Evolutionary conservation across 2,888 invertebrate species (phyloP).

Genomic region (Sialis lutaria): DNA sequence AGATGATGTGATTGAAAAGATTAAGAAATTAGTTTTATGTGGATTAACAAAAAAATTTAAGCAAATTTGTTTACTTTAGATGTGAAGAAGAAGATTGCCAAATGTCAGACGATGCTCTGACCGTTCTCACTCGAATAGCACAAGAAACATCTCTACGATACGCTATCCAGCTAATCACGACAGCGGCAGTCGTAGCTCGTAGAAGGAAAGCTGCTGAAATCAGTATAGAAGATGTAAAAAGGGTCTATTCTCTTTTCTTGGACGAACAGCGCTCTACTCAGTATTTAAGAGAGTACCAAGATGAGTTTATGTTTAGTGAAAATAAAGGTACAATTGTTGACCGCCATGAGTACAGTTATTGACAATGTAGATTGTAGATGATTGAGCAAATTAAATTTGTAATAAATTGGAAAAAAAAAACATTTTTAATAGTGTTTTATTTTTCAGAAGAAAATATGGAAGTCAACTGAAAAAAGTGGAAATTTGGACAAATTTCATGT

Average conservation of each 20-base stretch:
- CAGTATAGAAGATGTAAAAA: constrained; percentile 77
- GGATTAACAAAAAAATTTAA: no score
- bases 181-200: constrained; percentile 83
- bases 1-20: no score
- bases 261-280: constrained; percentile 89
- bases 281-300: constrained; percentile 87
- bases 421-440: no score
- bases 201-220: constrained; percentile 77
- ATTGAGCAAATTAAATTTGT: no score
- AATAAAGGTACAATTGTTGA: constrained; percentile 13
- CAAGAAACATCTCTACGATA: constrained; percentile 88
- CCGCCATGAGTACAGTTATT: no score
- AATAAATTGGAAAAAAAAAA: no score
- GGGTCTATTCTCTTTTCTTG: constrained; percentile 85
- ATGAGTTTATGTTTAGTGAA: constrained; percentile 87
- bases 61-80: constrained; percentile 24
- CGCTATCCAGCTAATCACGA: constrained; percentile 93
- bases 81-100: constrained; percentile 98
- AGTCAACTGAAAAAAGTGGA: no score
- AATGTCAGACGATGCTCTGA: constrained; percentile 78
- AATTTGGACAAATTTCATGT: no score
- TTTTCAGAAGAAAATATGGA: no score
- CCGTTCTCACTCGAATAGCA: constrained; percentile 82
- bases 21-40: no score
- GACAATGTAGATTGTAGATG: no score